Evolutionary conservation across 2,113 vertebrate genomes (phyloP), one percentile per base, ranked within the genome.

Genomic region (Hiodon alosoides): DNA sequence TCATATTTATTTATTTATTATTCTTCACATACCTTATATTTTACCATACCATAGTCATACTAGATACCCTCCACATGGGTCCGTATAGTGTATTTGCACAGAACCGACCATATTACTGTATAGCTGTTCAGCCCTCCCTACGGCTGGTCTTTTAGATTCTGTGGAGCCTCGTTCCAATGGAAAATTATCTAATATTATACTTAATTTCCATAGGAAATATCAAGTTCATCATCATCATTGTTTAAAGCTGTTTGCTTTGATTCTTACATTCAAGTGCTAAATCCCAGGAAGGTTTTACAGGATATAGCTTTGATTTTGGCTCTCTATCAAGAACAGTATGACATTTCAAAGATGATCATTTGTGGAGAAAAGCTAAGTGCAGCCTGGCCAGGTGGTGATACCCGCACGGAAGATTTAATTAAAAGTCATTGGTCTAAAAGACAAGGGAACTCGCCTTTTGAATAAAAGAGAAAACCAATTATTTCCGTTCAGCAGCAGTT

Each of bases 331-430:
- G 48, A 50, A 71, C 46, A 13, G 7, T 10, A 71, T 13, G 5
- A 48, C 58, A 58, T 16, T 47, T 59, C 2, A n/a, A 50, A 71
- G 11, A 59, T 59, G 14, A 50, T 71, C 54, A 57, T 59, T 71
- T 50, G n/a, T 10, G 46, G 70, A 60, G 55, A 60, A 16, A 71
- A 71, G 46, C 16, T 60, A 71, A 71, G 5, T 71, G 54, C 11
- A 9, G 46, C 6, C 55, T 31, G 60, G 11, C 47, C 7, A 46
- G 7, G 46, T 48, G 17, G 7, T 58, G 58, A 47, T 55, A 13
- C 51, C 46, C 10, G n/a, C 70, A 9, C 48, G 48, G 48, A 47
- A 47, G 14, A 71, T 59, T 46, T 10, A 60, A 9, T 50, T 47
- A 59, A 16, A 31, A 60, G 58, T 60, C 6, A 60, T 71, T 71